phyloP scores from a whole-genome alignment of 2,888 invertebrate species.

The Drosophila colorata region DNA sequence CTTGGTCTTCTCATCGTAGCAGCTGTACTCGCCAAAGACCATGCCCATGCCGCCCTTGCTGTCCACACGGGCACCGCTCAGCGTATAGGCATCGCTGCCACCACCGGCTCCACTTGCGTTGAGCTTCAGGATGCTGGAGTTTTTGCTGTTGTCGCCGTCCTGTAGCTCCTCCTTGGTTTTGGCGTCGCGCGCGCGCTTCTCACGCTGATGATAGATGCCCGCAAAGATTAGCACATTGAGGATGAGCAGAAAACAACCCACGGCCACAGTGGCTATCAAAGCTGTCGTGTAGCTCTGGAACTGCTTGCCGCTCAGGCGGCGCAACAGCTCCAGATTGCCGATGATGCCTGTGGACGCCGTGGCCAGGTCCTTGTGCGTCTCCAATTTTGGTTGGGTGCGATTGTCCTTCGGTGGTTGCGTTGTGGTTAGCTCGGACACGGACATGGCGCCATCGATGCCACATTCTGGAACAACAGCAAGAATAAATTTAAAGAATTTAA shows the following conservation, averaged over 20 bases:
- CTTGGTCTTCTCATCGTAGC: conserved; percentile 87
- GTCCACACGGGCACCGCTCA: conserved; percentile 68
- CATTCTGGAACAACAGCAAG: conserved; percentile 58
- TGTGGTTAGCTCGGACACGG: conserved; percentile 77
- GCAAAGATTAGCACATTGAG: conserved; percentile 95
- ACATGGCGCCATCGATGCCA: conserved; percentile 80
- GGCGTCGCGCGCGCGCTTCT: conserved; percentile 88
- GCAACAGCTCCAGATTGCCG: conserved; percentile 89
- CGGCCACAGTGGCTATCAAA: conserved; percentile 94
- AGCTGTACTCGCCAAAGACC: conserved; percentile 88
- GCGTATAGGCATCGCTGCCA: conserved; percentile 62
- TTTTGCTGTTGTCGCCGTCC: conserved; percentile 85
- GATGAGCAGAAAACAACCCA: conserved; percentile 92
- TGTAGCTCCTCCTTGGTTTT: conserved; percentile 92
- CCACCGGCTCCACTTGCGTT: conserved; percentile 68
- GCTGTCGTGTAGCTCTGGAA: conserved; percentile 96
- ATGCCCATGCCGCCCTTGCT: conserved; percentile 68
- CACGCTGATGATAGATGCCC: conserved; percentile 94
- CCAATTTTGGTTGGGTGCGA: conserved; percentile 68
- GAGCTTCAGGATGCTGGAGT: conserved; percentile 81
- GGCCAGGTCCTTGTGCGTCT: conserved; percentile 80
- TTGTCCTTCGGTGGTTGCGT: conserved; percentile 85
- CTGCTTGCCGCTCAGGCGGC: conserved; percentile 91
- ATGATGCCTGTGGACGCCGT: conserved; percentile 83
- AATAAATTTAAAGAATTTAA: neutral